Evolutionary conservation across 2,888 invertebrate species (phyloP).

Genomic region (Leucophora obtusa): DNA sequence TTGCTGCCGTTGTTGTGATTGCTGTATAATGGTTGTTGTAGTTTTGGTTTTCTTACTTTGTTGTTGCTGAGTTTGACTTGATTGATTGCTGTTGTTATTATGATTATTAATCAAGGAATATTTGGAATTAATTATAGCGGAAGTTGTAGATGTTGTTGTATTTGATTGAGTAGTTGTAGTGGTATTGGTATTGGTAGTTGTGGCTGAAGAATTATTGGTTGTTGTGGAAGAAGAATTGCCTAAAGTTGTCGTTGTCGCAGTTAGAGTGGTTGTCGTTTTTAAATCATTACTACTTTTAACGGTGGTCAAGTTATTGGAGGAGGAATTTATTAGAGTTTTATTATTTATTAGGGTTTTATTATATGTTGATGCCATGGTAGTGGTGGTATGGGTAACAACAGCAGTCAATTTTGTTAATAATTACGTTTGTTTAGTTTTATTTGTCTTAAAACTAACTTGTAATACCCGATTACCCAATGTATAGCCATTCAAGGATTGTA

Average conservation of each 20-base stretch:
- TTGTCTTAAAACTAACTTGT: constrained; percentile 98
- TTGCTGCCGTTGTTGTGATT: constrained; percentile 57
- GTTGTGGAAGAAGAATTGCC: constrained; percentile 35
- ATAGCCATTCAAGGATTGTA: constrained; percentile 97
- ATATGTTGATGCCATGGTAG: constrained; percentile 56
- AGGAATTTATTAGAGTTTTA: constrained; percentile 37
- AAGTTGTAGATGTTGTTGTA: constrained; percentile 44
- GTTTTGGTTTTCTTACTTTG: constrained; percentile 55
- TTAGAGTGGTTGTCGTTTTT: constrained; percentile 44
- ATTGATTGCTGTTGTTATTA: constrained; percentile 60
- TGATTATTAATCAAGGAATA: constrained; percentile 36
- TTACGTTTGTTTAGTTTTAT: constrained; percentile 86
- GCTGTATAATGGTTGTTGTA: constrained; percentile 63
- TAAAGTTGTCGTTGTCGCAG: constrained; percentile 52
- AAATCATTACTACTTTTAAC: constrained; percentile 54
- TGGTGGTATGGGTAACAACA: constrained; percentile 70
- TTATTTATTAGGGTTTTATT: constrained; percentile 44
- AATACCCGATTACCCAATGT: constrained; percentile 96
- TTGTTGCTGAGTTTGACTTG: constrained; percentile 16
- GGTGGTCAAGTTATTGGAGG: constrained; percentile 45
- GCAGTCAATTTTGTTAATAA: constrained; percentile 77
- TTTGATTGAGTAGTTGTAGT: constrained; percentile 60
- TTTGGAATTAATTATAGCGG: constrained; percentile 44
- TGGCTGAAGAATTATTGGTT: constrained; percentile 20
- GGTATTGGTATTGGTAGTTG: constrained; percentile 42